Base-by-base conservation (phyloP, 2,113 vertebrate genomes). In the Blennius ocellaris region DNA sequence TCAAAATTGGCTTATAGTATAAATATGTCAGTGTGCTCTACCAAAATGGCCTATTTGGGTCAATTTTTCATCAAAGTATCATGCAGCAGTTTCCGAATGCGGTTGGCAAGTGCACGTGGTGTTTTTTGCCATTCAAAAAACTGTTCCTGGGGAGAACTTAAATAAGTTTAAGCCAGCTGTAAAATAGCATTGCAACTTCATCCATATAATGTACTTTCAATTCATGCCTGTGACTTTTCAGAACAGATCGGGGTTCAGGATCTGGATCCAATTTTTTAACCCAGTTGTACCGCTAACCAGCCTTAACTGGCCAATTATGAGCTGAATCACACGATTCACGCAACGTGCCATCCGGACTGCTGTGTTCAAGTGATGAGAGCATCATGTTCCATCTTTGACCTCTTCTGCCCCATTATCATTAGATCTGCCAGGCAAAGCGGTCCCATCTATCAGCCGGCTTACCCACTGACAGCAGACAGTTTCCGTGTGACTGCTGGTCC, bases 381-480 rank as follows among this genome's bases (percentile, higher is more conserved):
- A 47, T 73, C 50, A 64, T 71, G 54, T 78, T 64, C 69, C 61
- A 73, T 45, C 41, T 57, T 21, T 62, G 68, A 78, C 74, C 79
- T 50, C 49, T 11, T 75, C 58, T 63, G 43, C 69, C 53, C 73
- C 57, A 63, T 76, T 75, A 81, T 73, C 76, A 73, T 80, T 67
- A 83, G 56, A 77, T 74, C 71, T 38, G 8, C 40, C 58, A 61
- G 15, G 74, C 56, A 73, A 77, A 87, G 49, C 76, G 76, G 40
- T 61, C 47, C 60, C 73, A 85, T 92, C 83, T 57, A 86, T 90
- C 86, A 90, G 73, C 3, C 40, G 40, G 73, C 41, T 76, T 21
- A 55, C 62, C 41, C 77, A 45, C 17, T 71, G 80, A 78, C 83
- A 83, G 80, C 54, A 68, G 59, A 69, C 76, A 65, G 69, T 69